Percentiles rank a stretch among this genome's conserved stretches.
phyloP scores from a whole-genome alignment of 2,888 invertebrate species.

The Parthenolecanium corni region DNA sequence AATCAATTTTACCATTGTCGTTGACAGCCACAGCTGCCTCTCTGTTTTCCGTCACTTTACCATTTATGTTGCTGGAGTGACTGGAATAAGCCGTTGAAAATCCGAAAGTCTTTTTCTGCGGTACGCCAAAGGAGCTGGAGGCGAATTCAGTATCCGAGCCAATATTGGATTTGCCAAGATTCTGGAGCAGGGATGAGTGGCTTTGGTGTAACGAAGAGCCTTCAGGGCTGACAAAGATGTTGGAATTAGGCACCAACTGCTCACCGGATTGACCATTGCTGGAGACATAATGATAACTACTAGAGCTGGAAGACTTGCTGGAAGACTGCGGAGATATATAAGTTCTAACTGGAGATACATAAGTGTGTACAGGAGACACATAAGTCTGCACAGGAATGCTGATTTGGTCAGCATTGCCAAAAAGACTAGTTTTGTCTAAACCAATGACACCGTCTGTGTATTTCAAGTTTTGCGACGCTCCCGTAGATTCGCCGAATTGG shows the following conservation, averaged over 20 bases:
- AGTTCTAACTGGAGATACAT: no score
- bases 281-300: no score
- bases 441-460: no score
- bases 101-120: conserved; percentile 36
- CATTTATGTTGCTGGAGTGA: conserved; percentile 48
- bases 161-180: not conserved
- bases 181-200: not conserved
- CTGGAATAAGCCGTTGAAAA: conserved; percentile 55
- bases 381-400: no score
- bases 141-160: not conserved
- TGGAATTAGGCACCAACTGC: not conserved
- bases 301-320: no score
- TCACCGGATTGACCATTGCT: not conserved
- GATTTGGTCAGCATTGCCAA: no score
- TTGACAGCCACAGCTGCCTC: conserved; percentile 55
- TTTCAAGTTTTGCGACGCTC: no score
- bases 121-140: not conserved
- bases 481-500: no score
- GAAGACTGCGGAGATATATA: no score
- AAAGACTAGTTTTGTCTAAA: no score
- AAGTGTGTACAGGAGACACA: no score
- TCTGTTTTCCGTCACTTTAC: conserved; percentile 45
- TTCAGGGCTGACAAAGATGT: not conserved
- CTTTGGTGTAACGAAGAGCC: not conserved
- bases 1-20: conserved; percentile 59